phyloP scores from a whole-genome alignment of 2,113 vertebrate species.

The Aphyosemion australe region DNA sequence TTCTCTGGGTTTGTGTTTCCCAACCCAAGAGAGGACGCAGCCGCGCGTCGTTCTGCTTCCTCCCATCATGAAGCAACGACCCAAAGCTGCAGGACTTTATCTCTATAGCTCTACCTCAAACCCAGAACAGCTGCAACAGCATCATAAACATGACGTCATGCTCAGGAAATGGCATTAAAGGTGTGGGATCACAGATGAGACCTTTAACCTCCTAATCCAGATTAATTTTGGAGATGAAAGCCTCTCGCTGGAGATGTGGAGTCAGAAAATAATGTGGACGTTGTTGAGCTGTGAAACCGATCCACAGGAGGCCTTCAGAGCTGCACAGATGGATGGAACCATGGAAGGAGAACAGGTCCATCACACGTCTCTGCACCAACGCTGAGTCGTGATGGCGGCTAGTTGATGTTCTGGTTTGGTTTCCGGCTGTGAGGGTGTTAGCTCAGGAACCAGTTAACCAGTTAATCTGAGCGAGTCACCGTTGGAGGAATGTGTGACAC shows the following conservation, averaged over 20 bases:
- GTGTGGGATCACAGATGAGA: too few relatives aligned
- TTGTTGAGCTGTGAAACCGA: neutral
- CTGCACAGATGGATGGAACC: slow-evolving; percentile 39
- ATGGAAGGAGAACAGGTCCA: slow-evolving; percentile 16
- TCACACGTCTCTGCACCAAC: slow-evolving; percentile 8
- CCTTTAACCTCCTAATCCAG: too few relatives aligned
- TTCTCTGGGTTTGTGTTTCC: neutral
- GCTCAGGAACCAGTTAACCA: neutral
- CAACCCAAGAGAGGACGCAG: slow-evolving; percentile 1
- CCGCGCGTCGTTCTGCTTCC: neutral
- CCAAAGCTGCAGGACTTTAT: neutral
- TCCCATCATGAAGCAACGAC: slow-evolving; percentile 17
- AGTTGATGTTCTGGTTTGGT: slow-evolving; percentile 1
- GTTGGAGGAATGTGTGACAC: neutral
- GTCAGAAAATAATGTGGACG: neutral
- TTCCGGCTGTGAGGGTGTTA: too few relatives aligned
- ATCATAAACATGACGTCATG: neutral
- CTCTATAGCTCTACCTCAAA: neutral
- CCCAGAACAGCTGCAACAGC: neutral
- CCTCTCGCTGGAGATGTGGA: too few relatives aligned
- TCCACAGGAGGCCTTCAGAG: slow-evolving; percentile 20
- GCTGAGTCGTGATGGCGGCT: neutral
- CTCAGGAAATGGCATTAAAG: neutral
- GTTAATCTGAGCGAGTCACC: neutral
- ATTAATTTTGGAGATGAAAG: too few relatives aligned